phyloP scores from a whole-genome alignment of 2,888 invertebrate genomes.

The Penaeus monodon region DNA sequence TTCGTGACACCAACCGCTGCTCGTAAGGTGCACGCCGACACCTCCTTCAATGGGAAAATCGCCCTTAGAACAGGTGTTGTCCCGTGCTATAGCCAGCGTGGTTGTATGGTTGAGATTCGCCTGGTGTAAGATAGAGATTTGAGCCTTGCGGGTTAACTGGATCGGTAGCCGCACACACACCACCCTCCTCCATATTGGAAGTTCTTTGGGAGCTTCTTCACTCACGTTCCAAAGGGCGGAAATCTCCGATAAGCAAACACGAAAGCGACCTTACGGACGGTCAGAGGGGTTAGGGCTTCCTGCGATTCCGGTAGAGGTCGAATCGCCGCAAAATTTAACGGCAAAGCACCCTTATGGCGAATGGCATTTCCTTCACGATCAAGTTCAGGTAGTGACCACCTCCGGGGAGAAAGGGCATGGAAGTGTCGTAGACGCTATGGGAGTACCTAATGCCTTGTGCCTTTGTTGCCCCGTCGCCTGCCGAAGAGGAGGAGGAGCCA shows the following conservation, averaged over 20 bases:
- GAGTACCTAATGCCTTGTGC: slow-evolving; percentile 7
- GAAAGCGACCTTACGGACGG: neutral
- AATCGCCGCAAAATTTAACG: neutral
- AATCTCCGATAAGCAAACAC: neutral
- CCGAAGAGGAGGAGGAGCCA: slow-evolving; percentile 29
- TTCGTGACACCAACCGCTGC: slow-evolving; percentile 40
- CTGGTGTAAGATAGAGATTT: too few relatives aligned
- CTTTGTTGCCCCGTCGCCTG: slow-evolving; percentile 17
- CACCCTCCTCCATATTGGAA: neutral
- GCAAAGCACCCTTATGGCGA: slow-evolving; percentile 27
- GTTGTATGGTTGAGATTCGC: neutral
- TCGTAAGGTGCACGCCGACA: slow-evolving; percentile 7
- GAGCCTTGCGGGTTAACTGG: neutral
- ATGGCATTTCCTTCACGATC: slow-evolving; percentile 16
- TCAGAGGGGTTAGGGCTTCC: neutral
- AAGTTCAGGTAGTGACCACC: slow-evolving; percentile 23
- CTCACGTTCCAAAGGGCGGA: neutral
- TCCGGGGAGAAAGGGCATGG: slow-evolving; percentile 43
- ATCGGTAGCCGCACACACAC: slow-evolving; percentile 29
- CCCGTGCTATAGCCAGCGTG: neutral
- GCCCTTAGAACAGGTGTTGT: slow-evolving; percentile 10
- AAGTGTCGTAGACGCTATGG: slow-evolving; percentile 15
- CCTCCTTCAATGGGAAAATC: slow-evolving; percentile 21
- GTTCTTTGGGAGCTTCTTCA: slow-evolving; percentile 39
- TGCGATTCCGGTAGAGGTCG: slow-evolving; percentile 7